Conservation (phyloP, 2,888 invertebrate genomes). For the Masnerella sp. region DNA sequence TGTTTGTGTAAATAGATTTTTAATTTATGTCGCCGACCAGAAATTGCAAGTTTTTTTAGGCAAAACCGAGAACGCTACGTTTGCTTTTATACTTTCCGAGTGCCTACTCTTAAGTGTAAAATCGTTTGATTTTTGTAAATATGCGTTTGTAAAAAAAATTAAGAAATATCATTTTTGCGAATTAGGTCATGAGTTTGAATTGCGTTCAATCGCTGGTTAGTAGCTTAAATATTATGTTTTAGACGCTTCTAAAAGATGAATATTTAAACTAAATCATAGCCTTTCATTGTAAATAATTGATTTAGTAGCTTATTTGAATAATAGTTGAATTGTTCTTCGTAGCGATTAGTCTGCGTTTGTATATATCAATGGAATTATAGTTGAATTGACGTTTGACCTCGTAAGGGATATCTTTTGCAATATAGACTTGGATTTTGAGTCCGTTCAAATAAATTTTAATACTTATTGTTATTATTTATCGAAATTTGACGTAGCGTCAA, state of each 20-base stretch:
- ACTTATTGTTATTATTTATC: too few species aligned
- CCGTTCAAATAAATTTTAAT: too few species aligned
- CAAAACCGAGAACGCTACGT: too few species aligned
- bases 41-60: neutral
- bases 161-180: too few species aligned
- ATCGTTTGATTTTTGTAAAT: too few species aligned
- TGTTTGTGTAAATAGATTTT: too few species aligned
- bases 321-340: constrained; percentile 25
- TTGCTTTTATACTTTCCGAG: too few species aligned
- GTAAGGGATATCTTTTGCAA: constrained; percentile 8
- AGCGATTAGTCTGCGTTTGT: constrained; percentile 31
- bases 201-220: constrained; percentile 22
- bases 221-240: constrained; percentile 36
- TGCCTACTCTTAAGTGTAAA: too few species aligned
- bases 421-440: constrained; percentile 24
- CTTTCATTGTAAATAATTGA: constrained; percentile 40
- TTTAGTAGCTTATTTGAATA: constrained; percentile 28
- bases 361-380: constrained; percentile 37
- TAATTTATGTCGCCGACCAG: neutral
- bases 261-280: constrained; percentile 30
- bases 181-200: constrained; percentile 6
- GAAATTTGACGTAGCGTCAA: too few species aligned
- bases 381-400: constrained; percentile 1
- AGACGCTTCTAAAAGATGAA: constrained; percentile 3
- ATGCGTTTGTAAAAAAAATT: too few species aligned